These are phyloP conservation scores for Amazona finschi DNA, from an alignment of 2,797 vertebrate genomes.

Conservation along the genomic window DNA sequence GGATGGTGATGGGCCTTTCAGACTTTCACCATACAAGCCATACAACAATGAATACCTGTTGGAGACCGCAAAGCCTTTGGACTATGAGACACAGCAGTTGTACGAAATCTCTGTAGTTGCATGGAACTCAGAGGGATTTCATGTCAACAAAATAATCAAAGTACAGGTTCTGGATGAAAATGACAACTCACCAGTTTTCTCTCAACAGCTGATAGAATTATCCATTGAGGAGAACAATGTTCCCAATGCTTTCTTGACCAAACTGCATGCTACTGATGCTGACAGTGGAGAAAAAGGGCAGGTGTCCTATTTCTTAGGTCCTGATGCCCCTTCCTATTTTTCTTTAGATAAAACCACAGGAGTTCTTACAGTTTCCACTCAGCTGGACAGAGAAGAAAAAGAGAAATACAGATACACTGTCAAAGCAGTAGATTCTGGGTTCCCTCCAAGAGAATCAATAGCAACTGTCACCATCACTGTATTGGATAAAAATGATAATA, in stretches of 20 bases:
- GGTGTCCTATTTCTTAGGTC: slow-evolving; percentile 88
- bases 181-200: slow-evolving; percentile 92
- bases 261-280: slow-evolving; percentile 89
- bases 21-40: slow-evolving; percentile 85
- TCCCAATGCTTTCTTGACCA: slow-evolving; percentile 88
- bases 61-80: slow-evolving; percentile 89
- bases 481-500: slow-evolving; percentile 96
- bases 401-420: slow-evolving; percentile 93
- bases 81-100: slow-evolving; percentile 86
- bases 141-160: slow-evolving; percentile 85
- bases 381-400: slow-evolving; percentile 94
- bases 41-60: slow-evolving; percentile 91
- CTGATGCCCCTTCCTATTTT: slow-evolving; percentile 90
- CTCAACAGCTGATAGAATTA: slow-evolving; percentile 86
- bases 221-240: slow-evolving; percentile 94
- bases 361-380: slow-evolving; percentile 87
- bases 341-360: slow-evolving; percentile 86
- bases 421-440: slow-evolving; percentile 89
- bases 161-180: slow-evolving; percentile 93
- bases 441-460: slow-evolving; percentile 88
- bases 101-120: slow-evolving; percentile 89
- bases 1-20: slow-evolving; percentile 90
- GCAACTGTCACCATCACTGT: slow-evolving; percentile 91
- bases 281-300: slow-evolving; percentile 88
- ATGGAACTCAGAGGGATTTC: slow-evolving; percentile 79